These are phyloP conservation scores for Anthrax anthrax DNA, from an alignment of 2,888 invertebrate species.

Conservation along the genomic window DNA sequence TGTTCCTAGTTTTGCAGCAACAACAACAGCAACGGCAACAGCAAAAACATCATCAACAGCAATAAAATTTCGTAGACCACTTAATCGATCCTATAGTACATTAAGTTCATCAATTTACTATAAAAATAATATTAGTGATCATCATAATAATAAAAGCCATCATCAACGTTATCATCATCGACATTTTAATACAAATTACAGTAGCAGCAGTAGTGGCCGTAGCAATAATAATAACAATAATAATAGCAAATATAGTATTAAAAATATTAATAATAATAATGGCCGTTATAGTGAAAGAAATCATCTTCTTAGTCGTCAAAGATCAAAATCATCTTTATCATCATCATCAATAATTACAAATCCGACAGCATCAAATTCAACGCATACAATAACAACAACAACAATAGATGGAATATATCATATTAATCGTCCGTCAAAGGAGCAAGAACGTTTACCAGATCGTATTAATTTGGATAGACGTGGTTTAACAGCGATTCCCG, in stretches of 20 bases:
- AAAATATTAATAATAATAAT: background rate
- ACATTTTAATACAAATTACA: too few species aligned
- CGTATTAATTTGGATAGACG: slow-evolving; percentile 75
- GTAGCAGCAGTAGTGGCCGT: too few species aligned
- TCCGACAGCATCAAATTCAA: slow-evolving; percentile 5
- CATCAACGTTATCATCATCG: slow-evolving; percentile 1
- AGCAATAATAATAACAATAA: too few species aligned
- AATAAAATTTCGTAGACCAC: slow-evolving; percentile 19
- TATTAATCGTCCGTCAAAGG: slow-evolving; percentile 54
- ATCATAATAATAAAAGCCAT: slow-evolving; percentile 7
- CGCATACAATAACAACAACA: slow-evolving; percentile 18
- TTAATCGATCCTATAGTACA: slow-evolving; percentile 33
- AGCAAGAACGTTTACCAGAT: slow-evolving; percentile 73
- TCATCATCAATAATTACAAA: slow-evolving; percentile 9
- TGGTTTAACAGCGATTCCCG: slow-evolving; percentile 68
- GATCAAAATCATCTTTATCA: slow-evolving; percentile 17
- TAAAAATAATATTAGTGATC: slow-evolving; percentile 18
- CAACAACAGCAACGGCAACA: slow-evolving; percentile 4
- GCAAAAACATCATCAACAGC: background rate
- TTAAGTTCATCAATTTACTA: slow-evolving; percentile 19
- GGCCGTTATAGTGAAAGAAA: slow-evolving; percentile 1
- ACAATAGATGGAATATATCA: slow-evolving; percentile 37
- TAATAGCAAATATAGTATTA: too few species aligned
- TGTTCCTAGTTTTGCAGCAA: slow-evolving; percentile 27
- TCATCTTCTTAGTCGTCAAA: slow-evolving; percentile 1